Conservation (phyloP, 2,888 invertebrate species). For the Mesorhabditis spiculigera region DNA sequence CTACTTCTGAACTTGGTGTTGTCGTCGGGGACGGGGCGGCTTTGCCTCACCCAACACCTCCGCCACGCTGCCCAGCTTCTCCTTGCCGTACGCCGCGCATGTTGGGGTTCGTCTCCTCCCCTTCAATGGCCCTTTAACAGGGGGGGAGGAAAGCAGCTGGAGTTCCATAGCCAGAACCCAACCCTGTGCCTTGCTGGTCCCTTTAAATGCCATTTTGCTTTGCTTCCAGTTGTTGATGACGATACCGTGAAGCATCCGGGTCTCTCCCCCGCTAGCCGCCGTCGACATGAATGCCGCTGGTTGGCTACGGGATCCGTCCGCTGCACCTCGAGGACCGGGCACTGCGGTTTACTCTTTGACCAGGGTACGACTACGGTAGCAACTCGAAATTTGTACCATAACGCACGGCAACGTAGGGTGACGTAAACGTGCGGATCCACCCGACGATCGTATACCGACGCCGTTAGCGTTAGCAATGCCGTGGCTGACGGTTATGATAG, state of each 20-base stretch:
- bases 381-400: too few species aligned
- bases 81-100: conserved; percentile 30
- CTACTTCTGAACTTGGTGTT: conserved; percentile 26
- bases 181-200: too few species aligned
- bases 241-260: conserved; percentile 28
- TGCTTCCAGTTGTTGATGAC: conserved; percentile 35
- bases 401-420: too few species aligned
- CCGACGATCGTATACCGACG: too few species aligned
- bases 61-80: conserved; percentile 31
- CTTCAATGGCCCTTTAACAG: too few species aligned
- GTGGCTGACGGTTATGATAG: too few species aligned
- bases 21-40: conserved; percentile 38
- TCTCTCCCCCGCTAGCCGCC: conserved; percentile 28
- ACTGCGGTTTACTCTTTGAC: conserved; percentile 25
- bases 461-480: too few species aligned
- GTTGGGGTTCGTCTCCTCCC: conserved; percentile 27
- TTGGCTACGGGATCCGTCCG: conserved; percentile 37
- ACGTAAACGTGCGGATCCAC: too few species aligned
- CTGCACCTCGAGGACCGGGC: conserved; percentile 31
- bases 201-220: neutral
- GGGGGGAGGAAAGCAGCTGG: too few species aligned
- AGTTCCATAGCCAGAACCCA: too few species aligned
- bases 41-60: conserved; percentile 35
- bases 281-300: conserved; percentile 29
- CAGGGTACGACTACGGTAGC: neutral